phyloP scores from a whole-genome alignment of 2,888 invertebrate species.

The Dichetophora obliterata region DNA sequence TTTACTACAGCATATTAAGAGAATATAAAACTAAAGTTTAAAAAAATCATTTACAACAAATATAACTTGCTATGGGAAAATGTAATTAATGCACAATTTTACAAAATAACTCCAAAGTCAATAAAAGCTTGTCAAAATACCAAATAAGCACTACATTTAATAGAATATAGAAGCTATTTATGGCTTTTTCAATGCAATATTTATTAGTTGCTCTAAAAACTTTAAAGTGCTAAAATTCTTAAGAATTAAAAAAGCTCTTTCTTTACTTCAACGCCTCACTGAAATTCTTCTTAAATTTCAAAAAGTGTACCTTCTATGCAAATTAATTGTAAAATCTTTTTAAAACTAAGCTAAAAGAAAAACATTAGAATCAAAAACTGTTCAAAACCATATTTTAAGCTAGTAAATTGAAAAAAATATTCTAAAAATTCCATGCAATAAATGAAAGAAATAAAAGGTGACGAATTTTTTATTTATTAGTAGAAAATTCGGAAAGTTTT shows the following conservation, averaged over 20 bases:
- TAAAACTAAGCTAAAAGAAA: conserved; percentile 10
- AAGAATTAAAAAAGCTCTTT: neutral
- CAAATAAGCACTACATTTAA: neutral
- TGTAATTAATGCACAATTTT: conserved; percentile 17
- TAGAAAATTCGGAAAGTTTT: too few relatives aligned
- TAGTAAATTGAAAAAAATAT: neutral
- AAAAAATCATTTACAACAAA: conserved; percentile 18
- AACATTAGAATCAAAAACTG: neutral
- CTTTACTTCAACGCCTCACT: conserved; percentile 59
- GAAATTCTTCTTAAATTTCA: conserved; percentile 62
- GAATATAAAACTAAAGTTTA: neutral
- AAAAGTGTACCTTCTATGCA: neutral
- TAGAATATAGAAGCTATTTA: neutral
- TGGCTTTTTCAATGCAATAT: conserved; percentile 1
- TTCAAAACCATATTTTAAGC: neutral
- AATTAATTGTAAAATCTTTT: conserved; percentile 2
- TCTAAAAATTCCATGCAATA: neutral
- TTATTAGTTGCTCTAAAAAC: neutral
- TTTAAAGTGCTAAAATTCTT: neutral
- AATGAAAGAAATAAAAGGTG: neutral
- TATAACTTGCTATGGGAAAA: neutral
- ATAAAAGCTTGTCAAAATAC: neutral
- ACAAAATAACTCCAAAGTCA: conserved; percentile 10
- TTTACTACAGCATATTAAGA: neutral
- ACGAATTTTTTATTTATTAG: neutral